Conservation (phyloP, 1,140 invertebrate genomes). For the Brachionus manjavacas region DNA sequence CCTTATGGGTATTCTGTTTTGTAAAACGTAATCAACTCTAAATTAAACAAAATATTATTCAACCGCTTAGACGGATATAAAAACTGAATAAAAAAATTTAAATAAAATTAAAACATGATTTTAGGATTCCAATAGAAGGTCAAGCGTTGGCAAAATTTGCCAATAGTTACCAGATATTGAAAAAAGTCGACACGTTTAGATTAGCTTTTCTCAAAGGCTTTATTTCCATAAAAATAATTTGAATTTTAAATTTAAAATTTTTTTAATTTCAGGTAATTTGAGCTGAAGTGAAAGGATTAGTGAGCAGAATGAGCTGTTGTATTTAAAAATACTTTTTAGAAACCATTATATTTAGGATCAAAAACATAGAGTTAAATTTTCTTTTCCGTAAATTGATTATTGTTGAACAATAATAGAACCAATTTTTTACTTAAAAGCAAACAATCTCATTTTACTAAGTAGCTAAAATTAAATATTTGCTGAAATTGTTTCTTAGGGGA, state of each 20-base stretch:
- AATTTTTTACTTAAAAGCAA: not conserved
- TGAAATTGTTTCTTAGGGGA: not conserved
- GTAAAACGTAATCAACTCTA: not conserved
- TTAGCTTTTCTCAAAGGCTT: not conserved
- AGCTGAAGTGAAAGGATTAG: not conserved
- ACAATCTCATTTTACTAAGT: not conserved
- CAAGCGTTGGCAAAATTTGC: not conserved
- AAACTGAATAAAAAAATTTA: not conserved
- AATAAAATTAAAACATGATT: not conserved
- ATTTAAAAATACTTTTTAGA: not conserved
- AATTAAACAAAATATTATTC: not conserved
- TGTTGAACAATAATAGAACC: not conserved
- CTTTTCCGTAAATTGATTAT: not conserved
- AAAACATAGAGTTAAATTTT: not conserved
- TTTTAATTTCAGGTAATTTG: not conserved
- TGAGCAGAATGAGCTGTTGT: not conserved
- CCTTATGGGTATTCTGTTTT: not conserved
- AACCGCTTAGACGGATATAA: not conserved
- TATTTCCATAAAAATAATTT: not conserved
- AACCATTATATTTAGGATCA: not conserved
- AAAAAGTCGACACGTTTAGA: not conserved
- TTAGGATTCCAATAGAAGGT: not conserved
- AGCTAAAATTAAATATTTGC: not conserved
- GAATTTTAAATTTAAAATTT: not conserved
- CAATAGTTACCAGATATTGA: not conserved